These are phyloP conservation scores for Dicranocentrus wangi DNA, from an alignment of 2,888 invertebrate species.

Conservation along the genomic window DNA sequence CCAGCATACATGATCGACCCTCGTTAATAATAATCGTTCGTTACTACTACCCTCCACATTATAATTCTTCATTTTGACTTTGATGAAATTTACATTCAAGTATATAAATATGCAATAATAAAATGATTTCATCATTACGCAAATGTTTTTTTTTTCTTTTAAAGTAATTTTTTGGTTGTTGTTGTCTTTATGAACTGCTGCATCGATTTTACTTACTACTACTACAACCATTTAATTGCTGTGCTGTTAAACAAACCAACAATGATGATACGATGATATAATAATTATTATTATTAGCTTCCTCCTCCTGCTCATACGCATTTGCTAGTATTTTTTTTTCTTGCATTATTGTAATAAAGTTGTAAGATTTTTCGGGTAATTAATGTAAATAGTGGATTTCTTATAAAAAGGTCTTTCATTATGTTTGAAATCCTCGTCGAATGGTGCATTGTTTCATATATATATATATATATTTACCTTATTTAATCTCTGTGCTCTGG, in stretches of 20 bases:
- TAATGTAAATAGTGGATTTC: slow-evolving; percentile 53
- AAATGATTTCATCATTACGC: slow-evolving; percentile 67
- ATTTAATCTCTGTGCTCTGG: too few species aligned
- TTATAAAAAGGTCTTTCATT: slow-evolving; percentile 51
- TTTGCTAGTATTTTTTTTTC: slow-evolving; percentile 52
- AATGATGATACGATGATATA: slow-evolving; percentile 54
- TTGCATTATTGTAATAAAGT: slow-evolving; percentile 62
- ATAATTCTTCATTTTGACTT: slow-evolving; percentile 63
- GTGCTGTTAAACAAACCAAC: slow-evolving; percentile 54
- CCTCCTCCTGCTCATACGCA: slow-evolving; percentile 55
- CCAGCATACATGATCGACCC: slow-evolving; percentile 60
- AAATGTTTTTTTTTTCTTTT: slow-evolving; percentile 56
- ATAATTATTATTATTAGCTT: too few species aligned
- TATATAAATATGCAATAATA: slow-evolving; percentile 60
- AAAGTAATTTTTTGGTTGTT: slow-evolving; percentile 51
- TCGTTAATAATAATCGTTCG: too few species aligned
- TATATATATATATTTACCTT: too few species aligned
- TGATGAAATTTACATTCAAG: slow-evolving; percentile 60
- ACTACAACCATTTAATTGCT: slow-evolving; percentile 55
- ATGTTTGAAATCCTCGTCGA: background rate
- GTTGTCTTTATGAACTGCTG: slow-evolving; percentile 49
- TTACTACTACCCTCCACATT: slow-evolving; percentile 67
- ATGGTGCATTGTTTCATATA: too few species aligned
- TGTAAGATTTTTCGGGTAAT: slow-evolving; percentile 60
- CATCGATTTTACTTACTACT: too few species aligned